These are phyloP conservation scores for Stichopus chloronotus DNA, from an alignment of 35 echinoderm and acorn worm species.

Conservation along the genomic window DNA sequence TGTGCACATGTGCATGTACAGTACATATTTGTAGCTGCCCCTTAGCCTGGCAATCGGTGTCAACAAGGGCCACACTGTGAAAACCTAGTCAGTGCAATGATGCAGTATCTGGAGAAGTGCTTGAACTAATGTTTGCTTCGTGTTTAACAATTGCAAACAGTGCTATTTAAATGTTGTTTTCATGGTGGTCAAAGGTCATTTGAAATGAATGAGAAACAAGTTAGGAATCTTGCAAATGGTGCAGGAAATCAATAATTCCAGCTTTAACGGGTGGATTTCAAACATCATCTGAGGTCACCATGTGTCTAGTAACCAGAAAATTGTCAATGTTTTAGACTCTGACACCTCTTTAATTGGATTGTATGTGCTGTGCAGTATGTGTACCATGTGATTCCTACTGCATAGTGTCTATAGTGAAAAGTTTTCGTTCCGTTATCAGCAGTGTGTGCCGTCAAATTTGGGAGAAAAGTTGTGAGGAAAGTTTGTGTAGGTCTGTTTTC, in stretches of 20 bases:
- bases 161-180: not conserved
- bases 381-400: too few relatives aligned
- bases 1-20: not conserved
- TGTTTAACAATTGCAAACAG: not conserved
- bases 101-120: not conserved
- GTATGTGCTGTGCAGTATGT: too few relatives aligned
- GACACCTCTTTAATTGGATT: too few relatives aligned
- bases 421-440: too few relatives aligned
- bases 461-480: too few relatives aligned
- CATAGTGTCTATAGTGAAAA: too few relatives aligned
- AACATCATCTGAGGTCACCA: not conserved
- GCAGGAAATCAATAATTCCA: not conserved
- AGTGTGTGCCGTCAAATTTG: too few relatives aligned
- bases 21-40: not conserved
- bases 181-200: not conserved
- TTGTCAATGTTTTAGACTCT: too few relatives aligned
- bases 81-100: not conserved
- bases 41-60: not conserved
- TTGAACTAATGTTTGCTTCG: not conserved
- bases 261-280: not conserved
- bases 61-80: not conserved
- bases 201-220: not conserved
- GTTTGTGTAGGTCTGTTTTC: too few relatives aligned
- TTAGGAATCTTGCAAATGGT: not conserved
- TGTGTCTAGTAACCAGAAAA: too few relatives aligned